phyloP scores from a whole-genome alignment of 2,888 invertebrate species.

The Acheta domesticus region DNA sequence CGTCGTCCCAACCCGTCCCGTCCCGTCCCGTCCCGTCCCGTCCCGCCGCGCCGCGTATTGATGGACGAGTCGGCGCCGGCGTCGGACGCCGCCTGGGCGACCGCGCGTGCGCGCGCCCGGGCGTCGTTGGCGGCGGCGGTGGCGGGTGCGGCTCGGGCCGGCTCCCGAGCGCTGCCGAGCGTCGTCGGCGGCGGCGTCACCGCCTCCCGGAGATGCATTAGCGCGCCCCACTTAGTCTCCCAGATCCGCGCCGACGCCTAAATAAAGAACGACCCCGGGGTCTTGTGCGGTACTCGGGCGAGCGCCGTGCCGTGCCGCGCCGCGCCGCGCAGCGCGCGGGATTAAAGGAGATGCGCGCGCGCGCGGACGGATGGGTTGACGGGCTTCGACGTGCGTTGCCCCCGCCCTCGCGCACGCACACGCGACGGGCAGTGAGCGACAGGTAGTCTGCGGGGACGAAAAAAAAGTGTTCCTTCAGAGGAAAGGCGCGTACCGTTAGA shows the following conservation, averaged over 20 bases:
- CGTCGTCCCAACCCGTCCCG: background rate
- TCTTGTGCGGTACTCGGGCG: background rate
- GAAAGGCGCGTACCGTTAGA: too few relatives aligned
- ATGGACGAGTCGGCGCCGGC: background rate
- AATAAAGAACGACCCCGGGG: slow-evolving; percentile 1
- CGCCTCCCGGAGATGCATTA: background rate
- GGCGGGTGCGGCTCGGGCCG: background rate
- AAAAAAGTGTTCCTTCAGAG: too few relatives aligned
- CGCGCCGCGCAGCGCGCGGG: background rate
- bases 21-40: background rate
- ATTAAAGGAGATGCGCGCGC: background rate
- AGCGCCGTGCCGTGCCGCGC: background rate
- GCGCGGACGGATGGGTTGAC: background rate
- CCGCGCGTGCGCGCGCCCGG: slow-evolving; percentile 23
- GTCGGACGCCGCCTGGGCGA: background rate
- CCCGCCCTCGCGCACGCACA: too few relatives aligned
- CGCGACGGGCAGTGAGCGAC: too few relatives aligned
- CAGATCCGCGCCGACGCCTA: slow-evolving; percentile 18
- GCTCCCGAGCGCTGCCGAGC: background rate
- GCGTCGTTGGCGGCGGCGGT: background rate
- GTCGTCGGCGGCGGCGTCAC: background rate
- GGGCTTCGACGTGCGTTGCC: too few relatives aligned
- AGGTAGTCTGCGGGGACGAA: too few relatives aligned
- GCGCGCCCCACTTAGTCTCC: slow-evolving; percentile 7
- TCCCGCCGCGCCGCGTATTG: slow-evolving; percentile 20